Base-by-base conservation (phyloP, 2,797 vertebrate species). In the Malacoctenus gilli region DNA sequence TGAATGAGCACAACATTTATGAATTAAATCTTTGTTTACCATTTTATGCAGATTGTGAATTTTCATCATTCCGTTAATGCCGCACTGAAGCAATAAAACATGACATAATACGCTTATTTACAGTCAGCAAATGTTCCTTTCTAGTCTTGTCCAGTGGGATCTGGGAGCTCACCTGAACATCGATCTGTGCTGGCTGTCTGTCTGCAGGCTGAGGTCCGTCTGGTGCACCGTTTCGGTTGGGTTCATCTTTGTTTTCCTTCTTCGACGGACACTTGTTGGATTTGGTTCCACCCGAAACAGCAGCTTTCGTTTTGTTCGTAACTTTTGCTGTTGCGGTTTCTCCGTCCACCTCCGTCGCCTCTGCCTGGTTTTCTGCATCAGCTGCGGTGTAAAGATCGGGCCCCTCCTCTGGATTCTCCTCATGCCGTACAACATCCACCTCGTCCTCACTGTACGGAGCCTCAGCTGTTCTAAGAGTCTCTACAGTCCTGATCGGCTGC, bases 381-480 rank as follows among this genome's bases (percentile, higher is more conserved):
- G 63, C 59, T 8, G 48, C 71, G 19, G 20, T 8, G 4, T 62
- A 53, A 21, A 18, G n/a, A 44, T 34, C 54, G 5, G 38, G 58
- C 56, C 49, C 79, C 7, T 1, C 31, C 4, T 82, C 70, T 4
- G 42, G 9, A 13, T 12, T 4, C 15, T 15, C 25, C 19, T 67
- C 40, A 2, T 0, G 5, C 15, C 0, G 49, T 6, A 2, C 12
- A 2, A 6, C 19, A 19, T 91, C 90, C 0, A 3, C 28, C 44
- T 91, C 84, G 23, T 90, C 81, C 4, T 67, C 72, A 4, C 54
- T 55, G 65, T n/a, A 41, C 4, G 1, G n/a, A 10, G 8, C 14
- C 4, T 64, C 42, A 1, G 55, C 64, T 3, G 58, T 71, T 6
- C 50, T 36, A 2, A 92, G 42, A 4, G 83, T 91, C 62, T 89